Evolutionary conservation across 2,888 invertebrate species (phyloP).

Genomic region (Agriopis leucophaearia): DNA sequence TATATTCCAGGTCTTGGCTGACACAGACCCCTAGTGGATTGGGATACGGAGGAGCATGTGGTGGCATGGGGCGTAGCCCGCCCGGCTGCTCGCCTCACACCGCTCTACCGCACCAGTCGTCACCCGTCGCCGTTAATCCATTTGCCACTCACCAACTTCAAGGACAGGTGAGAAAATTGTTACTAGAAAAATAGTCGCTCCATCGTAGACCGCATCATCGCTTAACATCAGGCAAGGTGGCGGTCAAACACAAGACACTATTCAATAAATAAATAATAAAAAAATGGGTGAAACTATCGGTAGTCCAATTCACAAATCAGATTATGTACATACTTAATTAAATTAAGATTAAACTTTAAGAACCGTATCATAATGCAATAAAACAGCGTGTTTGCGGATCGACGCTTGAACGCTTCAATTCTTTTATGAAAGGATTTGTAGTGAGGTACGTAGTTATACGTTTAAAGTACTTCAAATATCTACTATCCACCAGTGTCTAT

Average conservation of each 20-base stretch:
- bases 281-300: neutral
- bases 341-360: slow-evolving; percentile 80
- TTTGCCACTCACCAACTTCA: slow-evolving; percentile 77
- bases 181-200: too few species aligned
- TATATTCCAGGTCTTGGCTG: slow-evolving; percentile 72
- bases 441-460: neutral
- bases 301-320: slow-evolving; percentile 22
- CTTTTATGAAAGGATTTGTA: slow-evolving; percentile 28
- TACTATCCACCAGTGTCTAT: too few species aligned
- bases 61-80: slow-evolving; percentile 73
- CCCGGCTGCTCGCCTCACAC: slow-evolving; percentile 75
- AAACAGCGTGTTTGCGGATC: slow-evolving; percentile 64
- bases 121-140: slow-evolving; percentile 73
- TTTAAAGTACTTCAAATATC: neutral
- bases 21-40: slow-evolving; percentile 69
- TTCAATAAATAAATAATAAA: neutral
- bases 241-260: too few species aligned
- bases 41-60: slow-evolving; percentile 69
- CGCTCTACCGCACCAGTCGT: slow-evolving; percentile 73
- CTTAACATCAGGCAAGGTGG: too few species aligned
- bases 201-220: too few species aligned
- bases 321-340: slow-evolving; percentile 59
- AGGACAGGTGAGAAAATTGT: slow-evolving; percentile 65
- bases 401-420: slow-evolving; percentile 29
- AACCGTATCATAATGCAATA: slow-evolving; percentile 78